phyloP scores from a whole-genome alignment of 35 echinoderm and acorn worm species.

The Lytechinus pictus region DNA sequence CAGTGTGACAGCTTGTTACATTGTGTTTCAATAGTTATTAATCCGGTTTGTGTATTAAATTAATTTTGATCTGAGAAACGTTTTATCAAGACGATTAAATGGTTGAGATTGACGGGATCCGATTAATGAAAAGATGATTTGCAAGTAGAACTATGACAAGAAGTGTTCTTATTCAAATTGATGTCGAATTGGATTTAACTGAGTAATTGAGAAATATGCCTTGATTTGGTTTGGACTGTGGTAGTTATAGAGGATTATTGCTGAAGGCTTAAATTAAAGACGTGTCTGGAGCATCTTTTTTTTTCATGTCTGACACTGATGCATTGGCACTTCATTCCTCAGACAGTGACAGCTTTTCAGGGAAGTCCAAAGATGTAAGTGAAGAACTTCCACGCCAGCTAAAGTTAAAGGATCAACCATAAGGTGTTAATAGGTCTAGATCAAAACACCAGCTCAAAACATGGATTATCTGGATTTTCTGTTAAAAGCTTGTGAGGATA shows the following conservation, averaged over 20 bases:
- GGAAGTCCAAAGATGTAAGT: neutral
- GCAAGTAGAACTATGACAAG: too few relatives aligned
- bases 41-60: too few relatives aligned
- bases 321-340: neutral
- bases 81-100: too few relatives aligned
- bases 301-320: neutral
- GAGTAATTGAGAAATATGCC: neutral
- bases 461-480: neutral
- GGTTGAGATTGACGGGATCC: too few relatives aligned
- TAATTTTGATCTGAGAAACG: too few relatives aligned
- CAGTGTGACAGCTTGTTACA: too few relatives aligned
- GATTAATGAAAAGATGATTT: too few relatives aligned
- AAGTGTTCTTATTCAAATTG: too few relatives aligned
- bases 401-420: neutral
- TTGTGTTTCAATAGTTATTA: too few relatives aligned
- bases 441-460: conserved; percentile 1
- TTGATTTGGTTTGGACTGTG: neutral
- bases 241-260: neutral
- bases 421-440: neutral
- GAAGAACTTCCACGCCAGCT: neutral
- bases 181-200: too few relatives aligned
- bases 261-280: neutral
- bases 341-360: neutral
- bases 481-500: neutral
- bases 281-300: neutral